These are phyloP conservation scores for Heliconius ismenius DNA, from an alignment of 2,888 invertebrate species.

Conservation along the genomic window DNA sequence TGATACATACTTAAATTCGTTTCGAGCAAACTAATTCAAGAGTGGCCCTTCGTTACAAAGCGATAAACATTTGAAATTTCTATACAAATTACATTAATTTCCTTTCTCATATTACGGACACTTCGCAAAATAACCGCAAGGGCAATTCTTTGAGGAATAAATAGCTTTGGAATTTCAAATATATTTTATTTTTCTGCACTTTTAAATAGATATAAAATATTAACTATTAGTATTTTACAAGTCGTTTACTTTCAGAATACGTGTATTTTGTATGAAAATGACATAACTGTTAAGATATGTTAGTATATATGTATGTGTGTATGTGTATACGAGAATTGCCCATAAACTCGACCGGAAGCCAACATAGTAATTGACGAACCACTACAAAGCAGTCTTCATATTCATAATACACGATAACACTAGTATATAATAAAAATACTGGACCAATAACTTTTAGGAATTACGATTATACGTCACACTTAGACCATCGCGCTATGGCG, in stretches of 20 bases:
- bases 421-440: conserved; percentile 74
- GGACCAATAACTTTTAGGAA: conserved; percentile 79
- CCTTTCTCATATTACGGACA: conserved; percentile 44
- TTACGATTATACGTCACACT: conserved; percentile 49
- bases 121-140: conserved; percentile 36
- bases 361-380: conserved; percentile 73
- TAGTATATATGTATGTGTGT: conserved; percentile 4
- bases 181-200: neutral
- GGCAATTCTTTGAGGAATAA: conserved; percentile 34
- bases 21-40: conserved; percentile 29
- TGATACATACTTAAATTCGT: conserved; percentile 7
- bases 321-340: conserved; percentile 45
- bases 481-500: conserved; percentile 26
- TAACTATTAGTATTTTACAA: neutral
- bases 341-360: conserved; percentile 52
- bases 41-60: conserved; percentile 10
- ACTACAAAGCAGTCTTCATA: conserved; percentile 77
- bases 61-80: conserved; percentile 24
- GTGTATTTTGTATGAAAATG: neutral
- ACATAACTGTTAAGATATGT: conserved; percentile 1
- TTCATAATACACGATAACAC: conserved; percentile 59
- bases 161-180: neutral
- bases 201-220: neutral
- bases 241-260: neutral
- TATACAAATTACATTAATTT: conserved; percentile 36